Evolutionary conservation across 1,140 invertebrate species (phyloP).

Genomic region (Meloidogyne hapla): DNA sequence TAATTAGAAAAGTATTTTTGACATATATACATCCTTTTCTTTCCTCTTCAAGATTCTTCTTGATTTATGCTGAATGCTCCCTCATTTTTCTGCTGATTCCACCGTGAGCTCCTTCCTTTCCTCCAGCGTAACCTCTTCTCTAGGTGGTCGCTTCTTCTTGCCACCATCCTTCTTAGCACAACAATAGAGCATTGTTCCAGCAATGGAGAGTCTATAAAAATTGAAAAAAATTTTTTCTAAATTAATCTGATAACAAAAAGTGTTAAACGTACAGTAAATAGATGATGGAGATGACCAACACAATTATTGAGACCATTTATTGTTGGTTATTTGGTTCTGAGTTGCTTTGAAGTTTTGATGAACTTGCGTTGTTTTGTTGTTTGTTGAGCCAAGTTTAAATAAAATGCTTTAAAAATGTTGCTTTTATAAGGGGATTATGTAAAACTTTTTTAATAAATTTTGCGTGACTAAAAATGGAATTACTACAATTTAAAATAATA

Average conservation of each 20-base stretch:
- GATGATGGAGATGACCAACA: not conserved
- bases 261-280: not conserved
- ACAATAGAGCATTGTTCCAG: not conserved
- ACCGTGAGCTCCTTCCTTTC: not conserved
- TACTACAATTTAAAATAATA: too few species aligned
- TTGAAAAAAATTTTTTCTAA: not conserved
- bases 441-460: too few species aligned
- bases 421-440: too few species aligned
- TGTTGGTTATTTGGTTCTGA: not conserved
- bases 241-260: not conserved
- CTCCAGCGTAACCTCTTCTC: not conserved
- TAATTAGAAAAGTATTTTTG: too few species aligned
- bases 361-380: too few species aligned
- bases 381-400: too few species aligned
- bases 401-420: too few species aligned
- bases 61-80: not conserved
- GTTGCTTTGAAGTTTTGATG: not conserved
- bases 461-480: too few species aligned
- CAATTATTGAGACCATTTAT: not conserved
- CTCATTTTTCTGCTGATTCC: not conserved
- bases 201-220: not conserved
- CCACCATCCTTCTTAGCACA: not conserved
- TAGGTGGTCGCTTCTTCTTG: not conserved
- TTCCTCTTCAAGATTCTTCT: not conserved
- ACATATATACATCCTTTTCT: not conserved